phyloP scores from a whole-genome alignment of 2,113 vertebrate genomes.

The Spea multiplicata region DNA sequence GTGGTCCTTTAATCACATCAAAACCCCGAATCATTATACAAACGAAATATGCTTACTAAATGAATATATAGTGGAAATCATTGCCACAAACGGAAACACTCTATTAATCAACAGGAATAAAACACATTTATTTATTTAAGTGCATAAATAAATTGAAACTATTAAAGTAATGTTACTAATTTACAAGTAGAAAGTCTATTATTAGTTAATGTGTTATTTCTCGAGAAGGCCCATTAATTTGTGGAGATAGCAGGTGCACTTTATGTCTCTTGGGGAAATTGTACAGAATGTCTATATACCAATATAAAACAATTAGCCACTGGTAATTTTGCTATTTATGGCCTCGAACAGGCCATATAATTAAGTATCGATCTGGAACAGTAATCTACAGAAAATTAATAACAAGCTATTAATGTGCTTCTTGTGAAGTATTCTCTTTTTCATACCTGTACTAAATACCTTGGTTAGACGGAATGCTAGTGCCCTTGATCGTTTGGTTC shows the following conservation, averaged over 20 bases:
- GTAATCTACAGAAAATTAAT: slow-evolving; percentile 39
- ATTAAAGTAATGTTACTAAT: background rate
- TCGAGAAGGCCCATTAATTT: background rate
- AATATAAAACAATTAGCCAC: slow-evolving; percentile 40
- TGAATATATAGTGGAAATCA: too few relatives aligned
- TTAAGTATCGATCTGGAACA: slow-evolving; percentile 39
- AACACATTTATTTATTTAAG: too few relatives aligned
- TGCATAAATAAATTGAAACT: background rate
- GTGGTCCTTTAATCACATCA: too few relatives aligned
- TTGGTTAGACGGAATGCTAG: background rate
- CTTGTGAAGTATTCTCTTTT: slow-evolving; percentile 1
- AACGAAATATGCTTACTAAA: too few relatives aligned
- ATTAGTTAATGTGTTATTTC: background rate
- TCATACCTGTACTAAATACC: slow-evolving; percentile 18
- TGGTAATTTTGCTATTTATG: slow-evolving; percentile 34
- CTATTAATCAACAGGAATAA: too few relatives aligned
- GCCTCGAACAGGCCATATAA: slow-evolving; percentile 16
- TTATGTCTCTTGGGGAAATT: background rate
- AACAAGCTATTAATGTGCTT: slow-evolving; percentile 36
- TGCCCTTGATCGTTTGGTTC: slow-evolving; percentile 40
- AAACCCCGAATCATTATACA: too few relatives aligned
- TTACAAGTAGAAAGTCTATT: slow-evolving; percentile 8
- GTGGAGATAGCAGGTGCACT: background rate
- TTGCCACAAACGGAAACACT: too few relatives aligned
- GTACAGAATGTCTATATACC: background rate